Conservation (phyloP, 2,113 vertebrate species). For the Tauraco erythrolophus region DNA sequence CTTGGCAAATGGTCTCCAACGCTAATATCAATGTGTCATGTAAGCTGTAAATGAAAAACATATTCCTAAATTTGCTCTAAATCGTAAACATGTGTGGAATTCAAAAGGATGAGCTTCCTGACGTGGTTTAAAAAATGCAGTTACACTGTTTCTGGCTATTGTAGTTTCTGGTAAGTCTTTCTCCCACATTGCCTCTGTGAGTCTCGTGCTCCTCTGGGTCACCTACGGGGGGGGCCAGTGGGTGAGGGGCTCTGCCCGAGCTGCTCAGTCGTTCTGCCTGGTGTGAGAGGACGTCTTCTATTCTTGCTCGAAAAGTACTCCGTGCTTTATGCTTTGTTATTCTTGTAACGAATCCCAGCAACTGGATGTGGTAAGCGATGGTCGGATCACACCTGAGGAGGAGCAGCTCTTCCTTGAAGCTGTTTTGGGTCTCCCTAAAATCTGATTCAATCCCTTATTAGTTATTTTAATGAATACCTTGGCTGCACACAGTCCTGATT, state of each 20-base stretch:
- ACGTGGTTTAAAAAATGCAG: background rate
- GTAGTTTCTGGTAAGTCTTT: background rate
- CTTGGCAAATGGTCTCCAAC: slow-evolving; percentile 48
- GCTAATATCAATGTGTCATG: slow-evolving; percentile 33
- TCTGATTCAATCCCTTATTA: background rate
- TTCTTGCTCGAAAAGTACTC: background rate
- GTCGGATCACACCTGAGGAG: background rate
- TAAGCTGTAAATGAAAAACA: slow-evolving; percentile 59
- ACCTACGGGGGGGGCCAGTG: rapidly evolving
- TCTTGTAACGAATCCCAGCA: background rate
- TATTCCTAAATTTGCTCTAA: slow-evolving; percentile 29
- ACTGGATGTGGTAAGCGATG: background rate
- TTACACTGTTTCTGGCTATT: background rate
- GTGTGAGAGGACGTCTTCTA: background rate
- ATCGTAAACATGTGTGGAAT: background rate
- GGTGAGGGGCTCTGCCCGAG: background rate
- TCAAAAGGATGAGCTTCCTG: background rate
- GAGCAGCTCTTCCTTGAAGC: background rate
- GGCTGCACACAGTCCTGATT: background rate
- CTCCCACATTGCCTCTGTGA: rapidly evolving
- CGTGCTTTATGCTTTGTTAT: rapidly evolving
- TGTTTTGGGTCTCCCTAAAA: background rate
- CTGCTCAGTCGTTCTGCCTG: rapidly evolving
- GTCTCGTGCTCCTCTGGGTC: rapidly evolving
- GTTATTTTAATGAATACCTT: background rate